phyloP scores from a whole-genome alignment of 2,888 invertebrate species.

The Muschampia staudingeri region DNA sequence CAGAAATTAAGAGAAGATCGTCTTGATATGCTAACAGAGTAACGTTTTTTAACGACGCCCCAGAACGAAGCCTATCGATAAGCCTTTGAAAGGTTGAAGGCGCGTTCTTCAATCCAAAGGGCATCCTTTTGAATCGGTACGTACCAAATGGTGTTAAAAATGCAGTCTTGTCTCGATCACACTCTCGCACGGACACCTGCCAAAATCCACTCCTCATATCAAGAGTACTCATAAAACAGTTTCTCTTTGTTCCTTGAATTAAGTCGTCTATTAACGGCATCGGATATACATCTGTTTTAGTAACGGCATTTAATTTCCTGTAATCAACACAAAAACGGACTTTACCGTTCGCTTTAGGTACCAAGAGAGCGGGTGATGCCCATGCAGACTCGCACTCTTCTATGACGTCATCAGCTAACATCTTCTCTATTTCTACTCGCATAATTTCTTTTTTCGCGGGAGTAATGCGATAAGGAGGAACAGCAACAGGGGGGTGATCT shows the following conservation, averaged over 20 bases:
- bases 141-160: constrained; percentile 17
- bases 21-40: background rate
- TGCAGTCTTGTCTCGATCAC: constrained; percentile 2
- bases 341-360: background rate
- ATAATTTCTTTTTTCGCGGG: background rate
- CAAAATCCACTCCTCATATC: background rate
- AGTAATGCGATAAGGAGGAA: background rate
- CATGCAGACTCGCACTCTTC: constrained; percentile 10
- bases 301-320: background rate
- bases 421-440: background rate
- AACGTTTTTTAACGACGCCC: background rate
- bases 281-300: background rate
- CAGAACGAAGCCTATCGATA: constrained; percentile 18
- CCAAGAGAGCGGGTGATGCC: background rate
- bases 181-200: background rate
- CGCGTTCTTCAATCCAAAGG: constrained; percentile 1
- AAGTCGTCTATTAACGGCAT: background rate
- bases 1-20: constrained; percentile 2
- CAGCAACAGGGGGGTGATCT: background rate
- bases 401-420: background rate
- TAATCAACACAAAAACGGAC: constrained; percentile 1
- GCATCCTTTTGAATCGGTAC: background rate
- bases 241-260: background rate
- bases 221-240: background rate
- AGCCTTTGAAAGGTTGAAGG: constrained; percentile 18